Percentiles rank a stretch among this genome's conserved stretches.
Conservation (phyloP, 2,888 invertebrate species). For the Steinernema hermaphroditum region DNA sequence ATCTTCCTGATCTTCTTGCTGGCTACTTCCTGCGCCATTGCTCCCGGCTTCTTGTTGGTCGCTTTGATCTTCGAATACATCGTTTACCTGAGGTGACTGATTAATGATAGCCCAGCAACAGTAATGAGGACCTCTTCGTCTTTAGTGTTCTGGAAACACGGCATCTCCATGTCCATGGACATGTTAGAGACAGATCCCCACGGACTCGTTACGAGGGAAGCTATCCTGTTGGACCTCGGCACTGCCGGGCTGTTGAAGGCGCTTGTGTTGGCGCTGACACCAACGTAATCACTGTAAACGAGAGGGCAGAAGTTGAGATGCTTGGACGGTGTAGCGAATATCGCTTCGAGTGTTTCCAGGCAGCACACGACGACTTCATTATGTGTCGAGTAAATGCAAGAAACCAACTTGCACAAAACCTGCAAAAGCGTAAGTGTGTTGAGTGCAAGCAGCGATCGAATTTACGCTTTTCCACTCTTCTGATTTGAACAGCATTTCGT, state of each 20-base stretch:
- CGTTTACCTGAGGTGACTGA: neutral
- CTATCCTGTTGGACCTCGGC: neutral
- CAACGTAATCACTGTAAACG: constrained; percentile 28
- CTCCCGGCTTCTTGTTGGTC: constrained; percentile 56
- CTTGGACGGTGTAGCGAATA: neutral
- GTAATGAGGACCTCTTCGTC: neutral
- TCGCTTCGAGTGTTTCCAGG: constrained; percentile 39
- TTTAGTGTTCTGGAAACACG: neutral
- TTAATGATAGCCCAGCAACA: neutral
- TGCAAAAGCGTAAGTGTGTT: neutral
- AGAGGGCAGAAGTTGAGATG: constrained; percentile 31
- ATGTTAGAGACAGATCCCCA: constrained; percentile 34
- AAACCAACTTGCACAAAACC: neutral
- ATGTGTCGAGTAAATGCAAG: constrained; percentile 31
- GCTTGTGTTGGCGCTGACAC: constrained; percentile 5
- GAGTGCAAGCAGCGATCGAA: too few species aligned
- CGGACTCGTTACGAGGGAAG: constrained; percentile 8
- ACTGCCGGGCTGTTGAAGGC: neutral
- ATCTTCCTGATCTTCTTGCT: constrained; percentile 44
- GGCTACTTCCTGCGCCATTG: constrained; percentile 58
- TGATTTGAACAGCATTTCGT: constrained; percentile 27
- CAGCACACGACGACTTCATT: constrained; percentile 38
- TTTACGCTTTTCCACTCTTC: constrained; percentile 19
- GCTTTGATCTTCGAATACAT: constrained; percentile 40
- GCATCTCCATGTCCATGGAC: constrained; percentile 24